Conservation (phyloP, 2,113 vertebrate species). For the Marmota monax region DNA sequence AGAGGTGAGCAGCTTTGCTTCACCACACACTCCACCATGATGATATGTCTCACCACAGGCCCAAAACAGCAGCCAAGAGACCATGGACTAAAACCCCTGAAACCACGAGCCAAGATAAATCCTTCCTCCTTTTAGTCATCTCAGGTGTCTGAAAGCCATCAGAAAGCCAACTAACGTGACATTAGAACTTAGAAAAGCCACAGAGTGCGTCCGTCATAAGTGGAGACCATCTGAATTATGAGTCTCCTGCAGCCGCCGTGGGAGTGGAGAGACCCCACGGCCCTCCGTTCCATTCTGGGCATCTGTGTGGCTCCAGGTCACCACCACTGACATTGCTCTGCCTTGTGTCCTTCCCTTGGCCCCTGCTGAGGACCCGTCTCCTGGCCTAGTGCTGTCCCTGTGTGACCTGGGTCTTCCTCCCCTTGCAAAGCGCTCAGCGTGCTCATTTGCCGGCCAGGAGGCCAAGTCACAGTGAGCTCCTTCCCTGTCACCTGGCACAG, state of each 20-base stretch:
- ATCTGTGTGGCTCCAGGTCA: not conserved
- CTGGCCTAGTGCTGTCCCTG: not conserved
- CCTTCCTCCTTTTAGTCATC: not conserved
- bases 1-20: not conserved
- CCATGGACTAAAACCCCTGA: not conserved
- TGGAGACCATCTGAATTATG: no score
- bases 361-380: not conserved
- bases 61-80: not conserved
- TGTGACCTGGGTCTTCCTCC: not conserved
- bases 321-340: no score
- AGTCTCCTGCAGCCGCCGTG: rapidly evolving
- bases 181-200: not conserved
- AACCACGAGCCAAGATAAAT: not conserved
- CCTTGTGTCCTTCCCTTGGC: not conserved
- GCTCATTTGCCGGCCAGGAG: rapidly evolving
- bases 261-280: rapidly evolving
- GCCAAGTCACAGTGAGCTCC: not conserved
- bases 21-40: no score
- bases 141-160: not conserved
- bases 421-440: rapidly evolving
- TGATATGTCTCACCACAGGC: not conserved
- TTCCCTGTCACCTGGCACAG: not conserved
- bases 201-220: not conserved
- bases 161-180: not conserved
- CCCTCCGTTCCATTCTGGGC: rapidly evolving